Evolutionary conservation across 1,140 invertebrate species (phyloP), one percentile per base, ranked within the genome.

Genomic region (Pissodes strobi): DNA sequence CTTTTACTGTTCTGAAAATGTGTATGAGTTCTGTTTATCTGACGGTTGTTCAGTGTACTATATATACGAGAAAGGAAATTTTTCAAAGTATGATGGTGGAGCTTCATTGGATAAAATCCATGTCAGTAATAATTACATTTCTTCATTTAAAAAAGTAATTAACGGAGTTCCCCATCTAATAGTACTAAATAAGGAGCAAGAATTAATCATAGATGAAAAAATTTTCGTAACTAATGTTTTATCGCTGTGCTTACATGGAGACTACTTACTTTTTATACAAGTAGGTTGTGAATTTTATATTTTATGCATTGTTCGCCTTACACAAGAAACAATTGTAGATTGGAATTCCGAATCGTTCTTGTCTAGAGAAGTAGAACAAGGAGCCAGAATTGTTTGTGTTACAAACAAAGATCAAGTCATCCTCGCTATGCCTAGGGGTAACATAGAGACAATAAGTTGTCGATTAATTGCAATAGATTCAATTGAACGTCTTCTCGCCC

Each of bases 401-500:
- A 64, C 53, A 2, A 15, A 21, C 3, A 58, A 49, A 27, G 43
- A 66, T 12, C 22, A 64, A 38, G 51, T 71, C 12, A 60, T 71
- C 8, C 34, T 72, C n/a, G 43, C 45, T 30, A 41, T 72, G 34
- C 71, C 71, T 8, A 34, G 71, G 13, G 71, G 71, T 15, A 72
- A 72, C 34, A 27, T 72, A 3, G 71, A 72, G 53, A 66, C 56
- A 9, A 69, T 72, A 38, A 64, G 56, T 1, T 71, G 67, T 30
- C 48, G 67, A 6, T 49, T 71, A 46, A 71, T 72, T 23, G 59
- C 64, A 15, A 68, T 72, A 27, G 71, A 72, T 49, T 41, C 43
- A 13, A 53, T 69, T 18, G 71, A 72, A 45, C 17, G 51, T 10
- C 46, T 72, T 19, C 25, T 72, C 15, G n/a, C 23, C 12, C 15